phyloP scores from a whole-genome alignment of 2,797 vertebrate species.

The Danio tinwini region DNA sequence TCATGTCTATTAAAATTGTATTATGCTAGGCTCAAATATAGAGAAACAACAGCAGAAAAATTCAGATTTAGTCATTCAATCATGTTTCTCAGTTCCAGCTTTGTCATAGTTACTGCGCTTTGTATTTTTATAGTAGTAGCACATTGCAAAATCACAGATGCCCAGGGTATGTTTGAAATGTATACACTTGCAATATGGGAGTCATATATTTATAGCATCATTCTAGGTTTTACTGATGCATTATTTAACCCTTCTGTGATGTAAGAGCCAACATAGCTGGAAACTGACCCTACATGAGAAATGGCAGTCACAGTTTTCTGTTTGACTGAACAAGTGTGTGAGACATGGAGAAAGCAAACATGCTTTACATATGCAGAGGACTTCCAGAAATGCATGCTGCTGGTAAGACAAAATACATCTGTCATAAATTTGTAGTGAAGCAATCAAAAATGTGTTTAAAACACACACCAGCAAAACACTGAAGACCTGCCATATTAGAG shows the following conservation, averaged over 20 bases:
- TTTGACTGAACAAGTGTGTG: neutral
- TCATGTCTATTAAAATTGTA: neutral
- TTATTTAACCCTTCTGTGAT: neutral
- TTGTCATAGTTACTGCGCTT: neutral
- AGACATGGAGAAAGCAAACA: neutral
- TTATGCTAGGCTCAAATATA: neutral
- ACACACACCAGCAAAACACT: neutral
- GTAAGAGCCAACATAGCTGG: neutral
- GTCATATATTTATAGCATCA: neutral
- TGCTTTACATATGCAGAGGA: neutral
- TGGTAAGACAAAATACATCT: neutral
- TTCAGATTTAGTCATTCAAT: constrained; percentile 8
- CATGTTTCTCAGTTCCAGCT: neutral
- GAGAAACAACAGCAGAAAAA: neutral
- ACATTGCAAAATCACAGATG: constrained; percentile 1
- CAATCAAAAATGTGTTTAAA: neutral
- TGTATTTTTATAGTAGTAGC: neutral
- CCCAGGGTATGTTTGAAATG: neutral
- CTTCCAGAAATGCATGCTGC: neutral
- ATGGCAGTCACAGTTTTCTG: neutral
- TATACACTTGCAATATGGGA: neutral
- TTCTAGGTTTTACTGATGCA: constrained; percentile 17
- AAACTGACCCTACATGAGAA: constrained; percentile 30
- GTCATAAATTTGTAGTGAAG: neutral
- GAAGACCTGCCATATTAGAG: neutral